phyloP scores from a whole-genome alignment of 2,113 vertebrate species.

The Psettodes erumei region DNA sequence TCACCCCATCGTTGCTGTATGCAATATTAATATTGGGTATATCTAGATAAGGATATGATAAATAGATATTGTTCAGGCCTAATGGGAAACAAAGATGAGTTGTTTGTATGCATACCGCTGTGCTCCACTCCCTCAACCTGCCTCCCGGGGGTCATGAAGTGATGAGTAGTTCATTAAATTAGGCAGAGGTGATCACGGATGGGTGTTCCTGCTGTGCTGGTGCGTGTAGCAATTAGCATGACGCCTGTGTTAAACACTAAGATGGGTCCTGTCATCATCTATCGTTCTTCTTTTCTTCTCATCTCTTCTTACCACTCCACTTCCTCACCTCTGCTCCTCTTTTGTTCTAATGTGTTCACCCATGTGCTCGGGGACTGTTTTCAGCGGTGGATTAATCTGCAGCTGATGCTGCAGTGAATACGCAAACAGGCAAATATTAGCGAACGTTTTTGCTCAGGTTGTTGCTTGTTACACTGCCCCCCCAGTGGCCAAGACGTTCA shows the following conservation, averaged over 20 bases:
- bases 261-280: conserved; percentile 23
- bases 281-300: background rate
- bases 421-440: background rate
- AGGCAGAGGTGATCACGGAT: conserved; percentile 56
- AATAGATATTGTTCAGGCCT: no score
- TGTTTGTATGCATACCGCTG: background rate
- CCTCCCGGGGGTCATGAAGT: conserved; percentile 62
- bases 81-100: no score
- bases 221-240: conserved; percentile 36
- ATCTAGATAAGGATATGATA: no score
- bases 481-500: background rate
- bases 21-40: no score
- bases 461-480: background rate
- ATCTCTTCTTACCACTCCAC: background rate
- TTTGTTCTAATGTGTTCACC: no score
- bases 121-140: conserved; percentile 6
- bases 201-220: conserved; percentile 38
- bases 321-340: background rate
- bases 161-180: conserved; percentile 72
- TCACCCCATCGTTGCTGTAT: no score
- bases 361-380: no score
- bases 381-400: background rate
- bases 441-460: background rate
- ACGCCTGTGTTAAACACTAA: conserved; percentile 31
- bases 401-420: background rate